Evolutionary conservation across 2,888 invertebrate genomes (phyloP).

Genomic region (Macrosoma leucophasiata): DNA sequence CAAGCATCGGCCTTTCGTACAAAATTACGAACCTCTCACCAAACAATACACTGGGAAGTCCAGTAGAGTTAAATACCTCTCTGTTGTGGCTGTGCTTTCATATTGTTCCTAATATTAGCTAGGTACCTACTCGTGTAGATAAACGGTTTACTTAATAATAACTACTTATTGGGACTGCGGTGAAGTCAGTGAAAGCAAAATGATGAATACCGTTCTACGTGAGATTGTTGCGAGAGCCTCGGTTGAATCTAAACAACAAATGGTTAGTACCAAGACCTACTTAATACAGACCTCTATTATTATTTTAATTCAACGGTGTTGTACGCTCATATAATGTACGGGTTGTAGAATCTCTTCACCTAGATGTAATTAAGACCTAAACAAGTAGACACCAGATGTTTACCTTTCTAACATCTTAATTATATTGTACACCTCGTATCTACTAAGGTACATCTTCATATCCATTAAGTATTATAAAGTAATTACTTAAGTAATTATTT

Average conservation of each 20-base stretch:
- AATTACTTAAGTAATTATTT: too few species aligned
- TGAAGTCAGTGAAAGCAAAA: conserved; percentile 46
- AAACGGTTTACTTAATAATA: conserved; percentile 24
- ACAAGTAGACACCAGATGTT: too few species aligned
- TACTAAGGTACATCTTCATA: too few species aligned
- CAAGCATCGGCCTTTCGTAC: conserved; percentile 29
- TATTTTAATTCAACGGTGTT: too few species aligned
- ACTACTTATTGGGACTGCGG: conserved; percentile 25
- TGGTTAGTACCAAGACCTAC: conserved; percentile 40
- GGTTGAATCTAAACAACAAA: conserved; percentile 49
- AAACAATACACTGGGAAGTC: conserved; percentile 31
- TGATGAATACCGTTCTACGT: conserved; percentile 56
- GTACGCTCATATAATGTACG: too few species aligned
- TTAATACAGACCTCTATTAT: not conserved
- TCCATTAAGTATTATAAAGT: too few species aligned
- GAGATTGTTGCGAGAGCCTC: conserved; percentile 60
- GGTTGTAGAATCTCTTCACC: too few species aligned
- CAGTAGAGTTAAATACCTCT: conserved; percentile 25
- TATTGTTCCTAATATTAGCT: conserved; percentile 19
- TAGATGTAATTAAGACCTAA: too few species aligned
- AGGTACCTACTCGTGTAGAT: conserved; percentile 18
- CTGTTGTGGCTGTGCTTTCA: conserved; percentile 20
- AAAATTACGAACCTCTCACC: conserved; percentile 38
- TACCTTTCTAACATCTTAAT: too few species aligned
- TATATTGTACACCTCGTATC: too few species aligned